A percentile compares a stretch with the other conserved stretches of the same genome.
Evolutionary conservation across 2,797 vertebrate species (phyloP).

Genomic region (Urocyon cinereoargenteus): DNA sequence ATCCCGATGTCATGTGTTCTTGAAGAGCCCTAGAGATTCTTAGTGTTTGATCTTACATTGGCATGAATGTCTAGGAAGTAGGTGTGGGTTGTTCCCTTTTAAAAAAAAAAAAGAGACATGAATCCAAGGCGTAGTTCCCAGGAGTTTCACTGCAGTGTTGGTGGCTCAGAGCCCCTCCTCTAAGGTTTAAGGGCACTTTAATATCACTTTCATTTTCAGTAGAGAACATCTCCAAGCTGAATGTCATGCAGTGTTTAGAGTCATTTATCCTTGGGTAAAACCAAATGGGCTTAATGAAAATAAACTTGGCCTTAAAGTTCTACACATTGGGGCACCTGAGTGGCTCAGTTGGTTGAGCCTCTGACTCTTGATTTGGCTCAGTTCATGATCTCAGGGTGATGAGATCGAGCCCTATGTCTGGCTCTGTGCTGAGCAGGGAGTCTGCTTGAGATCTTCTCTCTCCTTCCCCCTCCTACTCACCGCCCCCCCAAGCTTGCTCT

Average conservation of each 20-base stretch:
- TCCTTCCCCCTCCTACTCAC: too few species aligned
- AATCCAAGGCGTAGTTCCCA: neutral
- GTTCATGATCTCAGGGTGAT: neutral
- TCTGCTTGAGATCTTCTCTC: neutral
- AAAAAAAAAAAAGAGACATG: neutral
- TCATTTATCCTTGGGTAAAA: neutral
- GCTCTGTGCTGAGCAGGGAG: too few species aligned
- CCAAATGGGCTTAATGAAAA: neutral
- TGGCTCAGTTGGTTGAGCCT: neutral
- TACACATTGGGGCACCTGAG: neutral
- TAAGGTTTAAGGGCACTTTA: neutral
- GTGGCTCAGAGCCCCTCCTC: neutral
- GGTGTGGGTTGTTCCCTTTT: neutral
- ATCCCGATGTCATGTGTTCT: neutral
- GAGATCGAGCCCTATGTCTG: neutral
- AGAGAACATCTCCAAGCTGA: neutral
- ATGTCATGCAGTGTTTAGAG: too few species aligned
- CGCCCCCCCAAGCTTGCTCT: neutral
- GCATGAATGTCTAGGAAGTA: rapidly evolving
- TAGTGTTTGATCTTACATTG: neutral
- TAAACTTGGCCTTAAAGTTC: neutral
- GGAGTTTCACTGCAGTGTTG: neutral
- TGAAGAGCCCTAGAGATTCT: neutral
- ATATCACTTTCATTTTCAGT: neutral
- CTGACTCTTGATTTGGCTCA: neutral